Conservation (phyloP, 1,140 invertebrate species). For the Theocolax elegans region DNA sequence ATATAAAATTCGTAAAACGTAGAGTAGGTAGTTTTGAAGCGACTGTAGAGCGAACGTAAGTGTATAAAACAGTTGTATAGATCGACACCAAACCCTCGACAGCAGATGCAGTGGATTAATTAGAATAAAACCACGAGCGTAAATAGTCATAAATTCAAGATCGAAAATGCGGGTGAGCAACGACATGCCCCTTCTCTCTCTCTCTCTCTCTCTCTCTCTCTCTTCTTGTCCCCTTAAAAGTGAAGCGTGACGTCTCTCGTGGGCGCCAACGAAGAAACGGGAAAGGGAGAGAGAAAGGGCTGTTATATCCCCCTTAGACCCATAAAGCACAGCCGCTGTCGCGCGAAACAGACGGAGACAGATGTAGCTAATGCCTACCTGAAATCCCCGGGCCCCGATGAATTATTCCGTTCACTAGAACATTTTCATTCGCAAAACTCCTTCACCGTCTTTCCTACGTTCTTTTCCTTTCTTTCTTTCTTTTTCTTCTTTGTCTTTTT, state of each 20-base stretch:
- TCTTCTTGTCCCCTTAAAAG: too few species aligned
- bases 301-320: not conserved
- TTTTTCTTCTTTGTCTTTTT: not conserved
- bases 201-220: too few species aligned
- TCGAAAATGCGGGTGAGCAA: constrained; percentile 1
- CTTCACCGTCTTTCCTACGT: constrained; percentile 10
- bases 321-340: constrained; percentile 30
- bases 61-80: too few species aligned
- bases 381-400: constrained; percentile 45
- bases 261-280: too few species aligned
- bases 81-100: too few species aligned
- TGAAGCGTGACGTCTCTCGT: too few species aligned
- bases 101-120: constrained; percentile 14
- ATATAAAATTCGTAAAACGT: too few species aligned
- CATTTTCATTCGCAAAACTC: constrained; percentile 61
- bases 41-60: too few species aligned
- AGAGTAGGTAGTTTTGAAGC: too few species aligned
- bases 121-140: not conserved
- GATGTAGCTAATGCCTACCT: constrained; percentile 22
- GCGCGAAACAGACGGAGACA: constrained; percentile 22
- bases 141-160: constrained; percentile 30
- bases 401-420: constrained; percentile 59
- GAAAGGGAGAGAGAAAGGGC: not conserved
- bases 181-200: too few species aligned
- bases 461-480: not conserved